Evolutionary conservation across 1,140 invertebrate species (phyloP).

Genomic region (Drosophila sechellia): DNA sequence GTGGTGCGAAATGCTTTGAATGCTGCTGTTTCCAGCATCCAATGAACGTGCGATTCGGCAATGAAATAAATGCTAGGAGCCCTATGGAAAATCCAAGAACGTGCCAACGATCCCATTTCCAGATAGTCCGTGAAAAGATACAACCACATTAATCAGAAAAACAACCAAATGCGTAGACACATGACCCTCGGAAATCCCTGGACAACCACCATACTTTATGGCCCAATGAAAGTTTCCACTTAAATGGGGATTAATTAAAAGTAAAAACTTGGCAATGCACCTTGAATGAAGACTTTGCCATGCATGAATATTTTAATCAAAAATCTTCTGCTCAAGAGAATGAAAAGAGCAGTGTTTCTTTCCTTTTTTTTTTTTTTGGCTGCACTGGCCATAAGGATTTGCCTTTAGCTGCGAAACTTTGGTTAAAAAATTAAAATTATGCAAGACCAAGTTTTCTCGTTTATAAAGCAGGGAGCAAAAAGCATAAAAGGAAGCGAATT

Average conservation of each 20-base stretch:
- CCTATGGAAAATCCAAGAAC: slow-evolving; percentile 11
- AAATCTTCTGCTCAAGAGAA: slow-evolving; percentile 25
- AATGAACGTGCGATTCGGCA: slow-evolving; percentile 27
- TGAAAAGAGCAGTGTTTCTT: slow-evolving; percentile 25
- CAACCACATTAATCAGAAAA: slow-evolving; percentile 36
- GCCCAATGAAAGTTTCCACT: slow-evolving; percentile 35
- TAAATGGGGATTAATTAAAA: slow-evolving; percentile 68
- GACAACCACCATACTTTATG: slow-evolving; percentile 22
- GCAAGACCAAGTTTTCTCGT: slow-evolving; percentile 32
- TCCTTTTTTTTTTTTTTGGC: slow-evolving; percentile 21
- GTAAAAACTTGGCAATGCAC: slow-evolving; percentile 30
- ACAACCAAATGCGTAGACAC: slow-evolving; percentile 32
- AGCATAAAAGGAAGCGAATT: background rate
- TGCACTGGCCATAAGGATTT: slow-evolving; percentile 35
- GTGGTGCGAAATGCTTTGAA: slow-evolving; percentile 63
- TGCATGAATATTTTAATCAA: slow-evolving; percentile 73
- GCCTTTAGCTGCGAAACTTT: slow-evolving; percentile 37
- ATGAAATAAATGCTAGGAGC: slow-evolving; percentile 32
- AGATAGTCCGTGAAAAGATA: slow-evolving; percentile 16
- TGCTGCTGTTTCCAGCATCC: slow-evolving; percentile 12
- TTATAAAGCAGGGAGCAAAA: background rate
- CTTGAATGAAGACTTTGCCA: slow-evolving; percentile 28
- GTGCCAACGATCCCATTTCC: slow-evolving; percentile 31
- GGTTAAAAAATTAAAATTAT: slow-evolving; percentile 46
- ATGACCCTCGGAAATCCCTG: slow-evolving; percentile 10